Evolutionary conservation across 2,113 vertebrate genomes (phyloP).

Genomic region (Crotalus helleri): DNA sequence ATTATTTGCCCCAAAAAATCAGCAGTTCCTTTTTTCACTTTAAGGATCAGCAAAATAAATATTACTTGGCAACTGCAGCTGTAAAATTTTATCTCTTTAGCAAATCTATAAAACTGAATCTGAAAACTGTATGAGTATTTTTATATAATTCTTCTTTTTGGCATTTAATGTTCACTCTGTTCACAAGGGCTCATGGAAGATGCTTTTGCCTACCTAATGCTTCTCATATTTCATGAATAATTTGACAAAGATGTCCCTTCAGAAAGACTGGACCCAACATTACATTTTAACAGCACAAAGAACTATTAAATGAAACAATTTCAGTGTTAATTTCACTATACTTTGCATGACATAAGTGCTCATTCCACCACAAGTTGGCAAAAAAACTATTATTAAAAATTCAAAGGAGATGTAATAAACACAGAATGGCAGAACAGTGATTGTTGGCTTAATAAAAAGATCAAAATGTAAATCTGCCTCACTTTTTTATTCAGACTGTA

Average conservation of each 20-base stretch:
- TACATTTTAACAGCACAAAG: neutral
- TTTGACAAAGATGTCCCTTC: neutral
- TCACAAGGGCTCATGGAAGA: accelerated
- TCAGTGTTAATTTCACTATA: neutral
- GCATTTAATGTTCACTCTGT: neutral
- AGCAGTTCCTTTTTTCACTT: neutral
- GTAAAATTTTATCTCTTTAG: neutral
- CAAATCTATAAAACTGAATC: slow-evolving; percentile 1
- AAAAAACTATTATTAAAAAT: neutral
- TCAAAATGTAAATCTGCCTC: neutral
- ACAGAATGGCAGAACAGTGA: neutral
- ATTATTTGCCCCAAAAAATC: neutral
- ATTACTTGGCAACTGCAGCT: neutral
- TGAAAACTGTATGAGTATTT: slow-evolving; percentile 12
- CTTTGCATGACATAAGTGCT: neutral
- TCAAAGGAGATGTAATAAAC: neutral
- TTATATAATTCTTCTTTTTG: slow-evolving; percentile 12
- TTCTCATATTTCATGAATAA: neutral
- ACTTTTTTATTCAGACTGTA: neutral
- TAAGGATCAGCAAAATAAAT: neutral
- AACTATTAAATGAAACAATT: neutral
- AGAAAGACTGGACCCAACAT: accelerated
- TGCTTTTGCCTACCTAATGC: neutral
- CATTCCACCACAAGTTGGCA: neutral
- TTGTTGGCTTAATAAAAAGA: neutral